A percentile compares a stretch with the other conserved stretches of the same genome.
phyloP scores from a whole-genome alignment of 2,797 vertebrate genomes.

The Calcarius lapponicus region DNA sequence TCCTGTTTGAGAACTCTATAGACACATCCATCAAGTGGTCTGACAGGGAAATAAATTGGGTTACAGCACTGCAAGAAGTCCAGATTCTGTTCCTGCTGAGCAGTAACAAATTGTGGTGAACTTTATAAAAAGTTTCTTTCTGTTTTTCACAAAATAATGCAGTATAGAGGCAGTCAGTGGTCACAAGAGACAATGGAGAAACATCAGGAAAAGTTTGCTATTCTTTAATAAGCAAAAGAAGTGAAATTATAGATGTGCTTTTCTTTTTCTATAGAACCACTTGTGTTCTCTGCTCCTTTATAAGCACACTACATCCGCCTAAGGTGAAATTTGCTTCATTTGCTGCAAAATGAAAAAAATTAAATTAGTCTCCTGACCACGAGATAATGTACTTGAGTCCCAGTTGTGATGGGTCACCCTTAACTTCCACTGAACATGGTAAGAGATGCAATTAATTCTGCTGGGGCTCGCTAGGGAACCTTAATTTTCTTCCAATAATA shows the following conservation, averaged over 20 bases:
- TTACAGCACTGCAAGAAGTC: constrained; percentile 64
- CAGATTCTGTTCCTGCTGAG: constrained; percentile 58
- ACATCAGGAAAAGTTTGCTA: background rate
- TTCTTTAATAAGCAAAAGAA: background rate
- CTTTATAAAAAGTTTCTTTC: constrained; percentile 4
- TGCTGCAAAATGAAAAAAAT: background rate
- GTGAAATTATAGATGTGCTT: background rate
- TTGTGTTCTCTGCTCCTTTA: background rate
- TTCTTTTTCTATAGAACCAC: background rate
- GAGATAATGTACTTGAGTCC: background rate
- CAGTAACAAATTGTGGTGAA: constrained; percentile 60
- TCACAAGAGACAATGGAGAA: background rate
- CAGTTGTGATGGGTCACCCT: background rate
- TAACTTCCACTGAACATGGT: background rate
- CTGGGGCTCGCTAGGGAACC: background rate
- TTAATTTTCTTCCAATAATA: background rate
- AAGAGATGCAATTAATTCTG: background rate
- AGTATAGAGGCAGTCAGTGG: background rate
- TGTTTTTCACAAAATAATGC: constrained; percentile 1
- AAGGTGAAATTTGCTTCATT: background rate
- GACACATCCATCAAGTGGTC: constrained; percentile 63
- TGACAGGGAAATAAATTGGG: constrained; percentile 72
- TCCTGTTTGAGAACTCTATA: constrained; percentile 57
- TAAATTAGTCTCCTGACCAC: background rate
- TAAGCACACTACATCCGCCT: background rate